phyloP scores from a whole-genome alignment of 2,888 invertebrate genomes.

The Drosophila borborema region DNA sequence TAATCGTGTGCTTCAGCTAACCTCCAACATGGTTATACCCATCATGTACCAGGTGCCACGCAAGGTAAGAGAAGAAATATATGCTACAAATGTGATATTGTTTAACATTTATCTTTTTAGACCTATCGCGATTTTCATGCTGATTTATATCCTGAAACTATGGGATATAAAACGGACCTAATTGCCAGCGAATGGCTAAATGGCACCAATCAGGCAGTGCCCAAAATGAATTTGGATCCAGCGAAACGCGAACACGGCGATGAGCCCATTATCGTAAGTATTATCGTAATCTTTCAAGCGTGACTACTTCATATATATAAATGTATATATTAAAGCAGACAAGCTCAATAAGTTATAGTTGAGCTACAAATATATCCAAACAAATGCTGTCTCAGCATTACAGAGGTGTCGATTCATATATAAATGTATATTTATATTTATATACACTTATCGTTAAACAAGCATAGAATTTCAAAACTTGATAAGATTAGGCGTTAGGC shows the following conservation, averaged over 20 bases:
- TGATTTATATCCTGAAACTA: constrained; percentile 96
- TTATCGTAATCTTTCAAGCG: background rate
- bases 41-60: constrained; percentile 97
- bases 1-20: constrained; percentile 94
- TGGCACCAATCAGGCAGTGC: constrained; percentile 90
- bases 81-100: background rate
- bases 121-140: constrained; percentile 97
- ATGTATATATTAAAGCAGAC: background rate
- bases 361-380: background rate
- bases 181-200: constrained; percentile 93
- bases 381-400: background rate
- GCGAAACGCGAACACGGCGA: constrained; percentile 89
- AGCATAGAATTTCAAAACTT: background rate
- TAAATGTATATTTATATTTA: background rate
- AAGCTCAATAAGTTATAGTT: background rate
- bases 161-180: constrained; percentile 92
- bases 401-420: no score
- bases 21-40: constrained; percentile 94
- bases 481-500: background rate
- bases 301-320: background rate
- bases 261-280: constrained; percentile 87
- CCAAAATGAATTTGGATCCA: constrained; percentile 94
- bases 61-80: constrained; percentile 87
- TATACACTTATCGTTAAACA: constrained; percentile 2
- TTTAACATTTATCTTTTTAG: constrained; percentile 85